These are phyloP conservation scores for Nomia melanderi DNA, from an alignment of 1,140 invertebrate species.

Conservation along the genomic window DNA sequence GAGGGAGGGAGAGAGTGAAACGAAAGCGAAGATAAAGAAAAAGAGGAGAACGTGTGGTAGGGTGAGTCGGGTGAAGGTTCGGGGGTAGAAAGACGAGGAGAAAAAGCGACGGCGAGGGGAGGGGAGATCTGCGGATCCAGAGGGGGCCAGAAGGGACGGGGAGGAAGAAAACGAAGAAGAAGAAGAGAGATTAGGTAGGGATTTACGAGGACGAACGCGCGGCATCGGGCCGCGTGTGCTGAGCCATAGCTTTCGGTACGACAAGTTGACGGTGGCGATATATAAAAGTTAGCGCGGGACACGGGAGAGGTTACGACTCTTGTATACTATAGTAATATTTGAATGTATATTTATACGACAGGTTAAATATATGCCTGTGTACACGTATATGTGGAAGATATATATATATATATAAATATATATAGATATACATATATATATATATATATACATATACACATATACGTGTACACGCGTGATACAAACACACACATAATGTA, in stretches of 20 bases:
- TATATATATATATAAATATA: no score
- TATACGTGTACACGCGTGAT: no score
- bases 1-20: constrained; percentile 12
- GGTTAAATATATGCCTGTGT: no score
- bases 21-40: constrained; percentile 23
- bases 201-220: constrained; percentile 57
- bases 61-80: neutral
- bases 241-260: constrained; percentile 61
- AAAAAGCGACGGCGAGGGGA: no score
- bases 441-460: no score
- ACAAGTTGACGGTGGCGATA: constrained; percentile 49
- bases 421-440: no score
- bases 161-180: constrained; percentile 3
- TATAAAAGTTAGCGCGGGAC: constrained; percentile 3
- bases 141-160: no score
- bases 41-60: neutral
- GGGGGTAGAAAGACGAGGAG: neutral
- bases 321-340: constrained; percentile 81
- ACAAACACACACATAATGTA: no score
- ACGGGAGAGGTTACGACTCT: constrained; percentile 69
- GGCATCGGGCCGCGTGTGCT: constrained; percentile 34
- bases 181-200: constrained; percentile 53
- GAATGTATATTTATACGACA: constrained; percentile 81
- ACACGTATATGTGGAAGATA: no score
- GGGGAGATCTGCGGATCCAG: no score